Base-by-base conservation (phyloP, 1,140 invertebrate genomes). In the Yoshiicerus persimilis region DNA sequence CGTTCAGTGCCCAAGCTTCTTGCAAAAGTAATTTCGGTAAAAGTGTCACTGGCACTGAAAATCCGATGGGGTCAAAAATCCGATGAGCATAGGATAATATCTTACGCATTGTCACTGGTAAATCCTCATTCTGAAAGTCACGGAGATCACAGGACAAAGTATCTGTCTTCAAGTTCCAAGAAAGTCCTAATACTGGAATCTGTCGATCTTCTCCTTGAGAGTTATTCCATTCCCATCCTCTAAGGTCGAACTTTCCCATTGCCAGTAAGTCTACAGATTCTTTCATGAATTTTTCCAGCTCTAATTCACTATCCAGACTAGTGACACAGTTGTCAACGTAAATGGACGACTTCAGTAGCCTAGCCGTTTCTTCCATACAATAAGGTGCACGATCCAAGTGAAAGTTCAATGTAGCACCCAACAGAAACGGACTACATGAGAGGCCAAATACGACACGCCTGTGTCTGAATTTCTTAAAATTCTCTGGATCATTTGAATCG, bases 281-380 rank as follows among this genome's bases (percentile, higher is more conserved):
- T 20, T 86, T 23, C 4, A 20, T 5, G 6, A 16, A 36, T 8
- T 66, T 27, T 0, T 2, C 8, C 64, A 32, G 20, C 4, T 23
- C 4, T 70, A 2, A 9, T 16, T 23, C 10, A 11, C 1, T 30
- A 25, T 66, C 62, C 23, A 66, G 0, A 23, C 62, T 66, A 0
- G 64, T 62, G 3, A 89, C 87, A 38, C 34, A 66, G 41, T 89
- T 89, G 47, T 88, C 89, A 0, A 88, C 83, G 25, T 89, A 89
- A 6, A 88, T 30, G 2, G 70, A 64, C 5, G 27, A 25, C 16
- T 80, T 27, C 34, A 80, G 20, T 41, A 84, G 56, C 4, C 23
- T 9, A 1, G 86, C 86, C 8, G 77, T 39, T 0, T 30, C 13
- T 11, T 84, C 4, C 6, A 16, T 1, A 0, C 25, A 1, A 4